A percentile compares a stretch with the other conserved stretches of the same genome.
These are phyloP conservation scores for Acanthochromis polyacanthus DNA, from an alignment of 2,113 vertebrate genomes.

Conservation along the genomic window DNA sequence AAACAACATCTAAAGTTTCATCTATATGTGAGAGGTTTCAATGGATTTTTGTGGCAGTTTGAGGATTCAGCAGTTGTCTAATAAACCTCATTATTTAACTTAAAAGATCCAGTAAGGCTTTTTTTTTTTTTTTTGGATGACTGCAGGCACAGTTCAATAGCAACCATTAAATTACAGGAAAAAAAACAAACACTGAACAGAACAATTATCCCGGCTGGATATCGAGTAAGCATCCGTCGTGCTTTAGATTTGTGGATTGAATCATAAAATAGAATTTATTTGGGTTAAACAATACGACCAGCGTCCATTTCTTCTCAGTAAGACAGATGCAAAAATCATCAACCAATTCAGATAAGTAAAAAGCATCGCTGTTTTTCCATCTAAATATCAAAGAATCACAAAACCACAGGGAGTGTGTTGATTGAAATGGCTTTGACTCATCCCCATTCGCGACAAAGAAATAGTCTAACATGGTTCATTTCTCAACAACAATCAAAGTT, in stretches of 20 bases:
- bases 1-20: constrained; percentile 36
- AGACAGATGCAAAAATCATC: background rate
- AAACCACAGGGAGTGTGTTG: background rate
- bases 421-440: constrained; percentile 19
- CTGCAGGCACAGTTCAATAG: constrained; percentile 30
- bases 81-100: constrained; percentile 28
- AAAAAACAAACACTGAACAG: background rate
- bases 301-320: background rate
- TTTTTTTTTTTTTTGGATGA: background rate
- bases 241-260: background rate
- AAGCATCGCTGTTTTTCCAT: background rate
- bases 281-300: background rate
- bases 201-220: background rate
- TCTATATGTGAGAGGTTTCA: background rate
- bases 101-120: background rate
- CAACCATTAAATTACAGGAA: background rate
- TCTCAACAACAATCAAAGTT: constrained; percentile 13
- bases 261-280: constrained; percentile 6
- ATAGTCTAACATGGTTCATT: constrained; percentile 4
- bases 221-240: background rate
- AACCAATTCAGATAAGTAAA: background rate
- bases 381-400: constrained; percentile 14
- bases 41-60: constrained; percentile 24
- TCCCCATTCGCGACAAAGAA: background rate
- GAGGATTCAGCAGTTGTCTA: background rate